Conservation (phyloP, 2,888 invertebrate species). For the Orchestes rusci region DNA sequence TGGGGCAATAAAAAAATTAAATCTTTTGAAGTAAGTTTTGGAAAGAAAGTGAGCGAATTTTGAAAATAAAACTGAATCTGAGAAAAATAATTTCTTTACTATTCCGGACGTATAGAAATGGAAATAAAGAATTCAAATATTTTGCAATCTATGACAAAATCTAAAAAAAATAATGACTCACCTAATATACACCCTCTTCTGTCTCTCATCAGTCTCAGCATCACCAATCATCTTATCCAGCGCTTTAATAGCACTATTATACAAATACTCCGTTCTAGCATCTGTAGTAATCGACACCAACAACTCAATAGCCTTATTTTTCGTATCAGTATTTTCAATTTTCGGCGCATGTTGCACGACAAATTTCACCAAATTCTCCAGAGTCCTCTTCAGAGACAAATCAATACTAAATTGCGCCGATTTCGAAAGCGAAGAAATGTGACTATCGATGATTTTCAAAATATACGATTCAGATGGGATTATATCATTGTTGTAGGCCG, state of each 20-base stretch:
- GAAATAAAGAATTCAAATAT: background rate
- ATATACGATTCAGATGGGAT: conserved; percentile 80
- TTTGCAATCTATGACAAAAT: background rate
- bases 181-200: conserved; percentile 46
- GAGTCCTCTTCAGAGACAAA: conserved; percentile 56
- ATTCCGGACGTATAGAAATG: too few relatives aligned
- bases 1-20: too few relatives aligned
- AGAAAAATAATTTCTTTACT: background rate
- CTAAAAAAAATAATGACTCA: background rate
- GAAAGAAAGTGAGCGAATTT: too few relatives aligned
- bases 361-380: conserved; percentile 58
- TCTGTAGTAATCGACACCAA: conserved; percentile 73
- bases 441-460: conserved; percentile 63
- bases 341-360: conserved; percentile 54
- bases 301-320: conserved; percentile 58
- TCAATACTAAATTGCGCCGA: conserved; percentile 53
- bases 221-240: conserved; percentile 58
- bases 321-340: conserved; percentile 57
- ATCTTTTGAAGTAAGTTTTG: too few relatives aligned
- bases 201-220: conserved; percentile 57
- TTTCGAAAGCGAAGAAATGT: conserved; percentile 57
- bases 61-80: too few relatives aligned
- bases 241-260: conserved; percentile 55
- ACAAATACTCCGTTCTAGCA: conserved; percentile 65
- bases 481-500: conserved; percentile 65